These are phyloP conservation scores for Thecocarcelia acutangulata DNA, from an alignment of 2,888 invertebrate genomes.

Conservation along the genomic window DNA sequence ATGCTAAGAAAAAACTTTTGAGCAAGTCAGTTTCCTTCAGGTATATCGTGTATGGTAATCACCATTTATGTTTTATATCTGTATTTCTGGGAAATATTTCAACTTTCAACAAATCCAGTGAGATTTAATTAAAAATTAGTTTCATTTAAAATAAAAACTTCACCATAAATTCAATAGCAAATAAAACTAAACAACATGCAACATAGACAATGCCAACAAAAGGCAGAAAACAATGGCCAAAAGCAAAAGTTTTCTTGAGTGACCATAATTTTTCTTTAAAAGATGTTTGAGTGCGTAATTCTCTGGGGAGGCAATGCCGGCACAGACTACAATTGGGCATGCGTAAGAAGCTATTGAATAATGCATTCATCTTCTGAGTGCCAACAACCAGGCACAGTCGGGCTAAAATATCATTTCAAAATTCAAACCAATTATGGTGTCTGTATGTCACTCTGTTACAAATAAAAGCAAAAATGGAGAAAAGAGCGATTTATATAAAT, in stretches of 20 bases:
- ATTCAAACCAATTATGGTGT: conserved; percentile 64
- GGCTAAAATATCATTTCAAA: conserved; percentile 37
- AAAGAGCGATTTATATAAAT: neutral
- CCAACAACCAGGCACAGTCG: neutral
- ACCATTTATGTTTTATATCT: neutral
- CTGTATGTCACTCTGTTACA: conserved; percentile 59
- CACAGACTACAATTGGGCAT: conserved; percentile 59
- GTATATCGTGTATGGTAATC: too few species aligned
- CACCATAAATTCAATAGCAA: conserved; percentile 56
- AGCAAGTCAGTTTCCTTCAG: too few species aligned
- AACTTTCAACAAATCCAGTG: conserved; percentile 47
- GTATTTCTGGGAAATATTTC: conserved; percentile 17
- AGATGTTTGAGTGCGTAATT: conserved; percentile 64
- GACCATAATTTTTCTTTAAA: conserved; percentile 53
- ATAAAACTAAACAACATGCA: neutral
- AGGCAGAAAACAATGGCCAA: conserved; percentile 42
- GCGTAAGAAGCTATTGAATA: conserved; percentile 64
- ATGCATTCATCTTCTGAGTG: conserved; percentile 16
- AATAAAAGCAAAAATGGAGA: conserved; percentile 33
- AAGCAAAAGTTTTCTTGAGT: conserved; percentile 46
- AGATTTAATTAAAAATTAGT: conserved; percentile 66
- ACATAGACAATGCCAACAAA: conserved; percentile 17
- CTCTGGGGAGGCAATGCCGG: conserved; percentile 53
- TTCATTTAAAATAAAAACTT: conserved; percentile 50
- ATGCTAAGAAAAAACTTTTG: too few species aligned